These are phyloP conservation scores for Brenthis hecate DNA, from an alignment of 2,888 invertebrate species.

Conservation along the genomic window DNA sequence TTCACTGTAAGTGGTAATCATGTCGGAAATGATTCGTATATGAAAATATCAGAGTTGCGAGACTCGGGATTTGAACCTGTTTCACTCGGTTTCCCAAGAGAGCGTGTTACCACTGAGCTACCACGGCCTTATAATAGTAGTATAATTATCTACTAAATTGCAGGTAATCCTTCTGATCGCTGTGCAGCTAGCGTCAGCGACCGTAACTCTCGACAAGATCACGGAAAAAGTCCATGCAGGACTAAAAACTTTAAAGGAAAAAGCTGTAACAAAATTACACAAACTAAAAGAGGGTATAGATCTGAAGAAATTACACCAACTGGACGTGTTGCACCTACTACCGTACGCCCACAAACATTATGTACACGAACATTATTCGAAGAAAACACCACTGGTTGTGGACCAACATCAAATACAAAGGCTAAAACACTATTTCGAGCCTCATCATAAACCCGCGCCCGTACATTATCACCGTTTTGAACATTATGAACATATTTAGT, in stretches of 20 bases:
- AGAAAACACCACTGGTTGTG: conserved; percentile 42
- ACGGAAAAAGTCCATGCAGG: conserved; percentile 52
- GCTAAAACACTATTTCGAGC: conserved; percentile 47
- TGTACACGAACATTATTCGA: conserved; percentile 42
- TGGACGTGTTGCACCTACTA: conserved; percentile 38
- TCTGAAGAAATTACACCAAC: conserved; percentile 44
- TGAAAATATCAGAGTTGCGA: too few species aligned
- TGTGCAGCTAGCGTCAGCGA: conserved; percentile 53
- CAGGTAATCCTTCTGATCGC: conserved; percentile 59
- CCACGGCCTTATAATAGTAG: too few species aligned
- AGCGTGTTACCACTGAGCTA: too few species aligned
- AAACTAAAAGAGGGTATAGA: conserved; percentile 47
- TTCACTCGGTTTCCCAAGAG: too few species aligned
- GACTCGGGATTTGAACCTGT: too few species aligned
- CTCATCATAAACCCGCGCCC: conserved; percentile 39
- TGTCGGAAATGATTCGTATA: too few species aligned
- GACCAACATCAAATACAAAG: conserved; percentile 46
- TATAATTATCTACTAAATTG: conserved; percentile 31
- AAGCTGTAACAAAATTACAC: conserved; percentile 50
- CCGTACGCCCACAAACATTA: conserved; percentile 42
- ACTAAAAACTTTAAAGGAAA: conserved; percentile 45
- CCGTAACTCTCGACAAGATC: conserved; percentile 57
- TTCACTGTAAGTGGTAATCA: too few species aligned
- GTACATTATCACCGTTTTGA: conserved; percentile 37
- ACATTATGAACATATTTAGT: conserved; percentile 31